Conservation (phyloP, 2,797 vertebrate genomes). For the Arremon brunneinucha region DNA sequence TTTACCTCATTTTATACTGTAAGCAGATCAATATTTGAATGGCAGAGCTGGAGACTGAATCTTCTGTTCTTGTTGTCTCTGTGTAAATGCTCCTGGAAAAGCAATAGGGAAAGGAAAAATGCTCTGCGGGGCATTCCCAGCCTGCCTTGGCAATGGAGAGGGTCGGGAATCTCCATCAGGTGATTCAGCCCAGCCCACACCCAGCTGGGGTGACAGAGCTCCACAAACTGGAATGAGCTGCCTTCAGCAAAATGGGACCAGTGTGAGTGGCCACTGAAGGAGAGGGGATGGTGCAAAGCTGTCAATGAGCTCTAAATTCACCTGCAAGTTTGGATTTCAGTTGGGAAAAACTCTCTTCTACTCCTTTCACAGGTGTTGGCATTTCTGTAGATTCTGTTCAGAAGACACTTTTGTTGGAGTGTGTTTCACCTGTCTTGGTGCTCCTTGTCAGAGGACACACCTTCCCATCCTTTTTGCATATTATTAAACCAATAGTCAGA, state of each 20-base stretch:
- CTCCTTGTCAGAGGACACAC: background rate
- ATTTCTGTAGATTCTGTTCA: background rate
- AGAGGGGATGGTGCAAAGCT: background rate
- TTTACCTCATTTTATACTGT: background rate
- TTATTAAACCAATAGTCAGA: background rate
- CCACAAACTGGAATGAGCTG: background rate
- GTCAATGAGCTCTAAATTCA: background rate
- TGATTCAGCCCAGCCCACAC: background rate
- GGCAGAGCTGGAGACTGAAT: background rate
- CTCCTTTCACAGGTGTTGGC: background rate
- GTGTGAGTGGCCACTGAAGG: rapidly evolving
- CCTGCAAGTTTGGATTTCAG: background rate
- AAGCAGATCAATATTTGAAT: background rate
- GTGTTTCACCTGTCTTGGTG: background rate
- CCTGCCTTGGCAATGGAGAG: background rate
- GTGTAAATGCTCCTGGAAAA: background rate
- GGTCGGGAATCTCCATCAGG: background rate
- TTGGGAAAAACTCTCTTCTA: background rate
- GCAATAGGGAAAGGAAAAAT: background rate
- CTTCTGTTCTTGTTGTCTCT: background rate
- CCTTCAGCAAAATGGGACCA: background rate
- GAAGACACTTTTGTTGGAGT: background rate
- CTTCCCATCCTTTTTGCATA: background rate
- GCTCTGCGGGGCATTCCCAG: background rate
- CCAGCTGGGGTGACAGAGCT: background rate